phyloP scores from a whole-genome alignment of 2,797 vertebrate genomes.

The Eospalax fontanierii region DNA sequence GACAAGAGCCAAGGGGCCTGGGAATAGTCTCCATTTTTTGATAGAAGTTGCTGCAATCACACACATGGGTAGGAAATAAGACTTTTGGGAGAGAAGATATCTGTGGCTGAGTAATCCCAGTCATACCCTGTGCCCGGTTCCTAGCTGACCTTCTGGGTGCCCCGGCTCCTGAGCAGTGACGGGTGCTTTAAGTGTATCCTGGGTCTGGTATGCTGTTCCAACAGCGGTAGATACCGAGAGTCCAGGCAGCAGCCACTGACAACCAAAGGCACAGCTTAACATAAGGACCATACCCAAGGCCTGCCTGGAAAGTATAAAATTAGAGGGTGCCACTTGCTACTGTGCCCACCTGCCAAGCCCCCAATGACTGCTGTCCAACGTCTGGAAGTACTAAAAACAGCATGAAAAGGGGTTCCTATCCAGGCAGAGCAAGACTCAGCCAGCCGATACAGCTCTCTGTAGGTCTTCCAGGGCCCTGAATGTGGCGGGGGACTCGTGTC shows the following conservation, averaged over 20 bases:
- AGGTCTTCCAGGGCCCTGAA: background rate
- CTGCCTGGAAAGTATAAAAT: background rate
- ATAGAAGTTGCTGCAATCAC: background rate
- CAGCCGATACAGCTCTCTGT: too few species aligned
- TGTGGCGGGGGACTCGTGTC: accelerated
- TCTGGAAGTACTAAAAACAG: background rate
- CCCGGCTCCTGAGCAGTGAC: background rate
- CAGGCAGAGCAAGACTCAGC: background rate
- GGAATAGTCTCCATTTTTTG: background rate
- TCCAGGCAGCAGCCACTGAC: background rate
- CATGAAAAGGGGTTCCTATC: background rate
- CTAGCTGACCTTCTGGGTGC: background rate
- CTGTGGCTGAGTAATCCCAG: background rate
- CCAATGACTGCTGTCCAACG: background rate
- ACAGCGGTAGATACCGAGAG: background rate
- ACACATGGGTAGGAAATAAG: background rate
- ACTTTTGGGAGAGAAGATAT: too few species aligned
- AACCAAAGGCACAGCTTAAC: background rate
- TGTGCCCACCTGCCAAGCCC: background rate
- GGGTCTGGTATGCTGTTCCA: background rate
- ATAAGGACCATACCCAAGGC: background rate
- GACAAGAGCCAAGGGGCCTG: too few species aligned
- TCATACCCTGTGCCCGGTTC: background rate
- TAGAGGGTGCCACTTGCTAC: background rate
- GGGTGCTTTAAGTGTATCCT: background rate